Percentiles rank a stretch among this genome's conserved stretches.
These are phyloP conservation scores for Neolamprologus variostigma DNA, from an alignment of 2,113 vertebrate genomes.

Conservation along the genomic window DNA sequence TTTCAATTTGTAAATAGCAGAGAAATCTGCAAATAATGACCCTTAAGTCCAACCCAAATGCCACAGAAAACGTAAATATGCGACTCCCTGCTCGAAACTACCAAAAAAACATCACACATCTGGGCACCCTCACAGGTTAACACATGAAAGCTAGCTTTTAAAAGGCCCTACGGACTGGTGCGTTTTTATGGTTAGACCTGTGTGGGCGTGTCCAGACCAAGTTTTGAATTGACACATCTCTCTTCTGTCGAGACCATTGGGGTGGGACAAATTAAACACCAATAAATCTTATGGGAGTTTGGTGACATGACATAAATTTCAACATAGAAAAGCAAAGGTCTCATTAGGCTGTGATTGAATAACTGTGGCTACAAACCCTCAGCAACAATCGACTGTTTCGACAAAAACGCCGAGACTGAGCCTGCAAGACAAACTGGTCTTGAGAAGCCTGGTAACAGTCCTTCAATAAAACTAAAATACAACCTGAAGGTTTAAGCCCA, in stretches of 20 bases:
- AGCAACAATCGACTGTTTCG: neutral
- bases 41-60: neutral
- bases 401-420: fast-evolving
- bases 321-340: neutral
- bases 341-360: neutral
- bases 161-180: neutral
- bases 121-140: neutral
- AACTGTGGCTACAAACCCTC: neutral
- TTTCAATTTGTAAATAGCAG: neutral
- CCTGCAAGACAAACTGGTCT: neutral
- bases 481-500: neutral
- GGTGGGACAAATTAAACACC: neutral
- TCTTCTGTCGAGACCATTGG: fast-evolving
- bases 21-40: neutral
- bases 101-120: fast-evolving
- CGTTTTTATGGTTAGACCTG: fast-evolving
- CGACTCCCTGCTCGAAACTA: fast-evolving
- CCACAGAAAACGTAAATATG: neutral
- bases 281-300: neutral
- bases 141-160: neutral
- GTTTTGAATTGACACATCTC: neutral
- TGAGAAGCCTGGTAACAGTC: neutral
- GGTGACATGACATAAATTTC: neutral
- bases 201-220: neutral
- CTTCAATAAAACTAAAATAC: neutral